Percentiles rank a stretch among this genome's conserved stretches.
Conservation (phyloP, 2,888 invertebrate species). For the Zootermopsis nevadensis region DNA sequence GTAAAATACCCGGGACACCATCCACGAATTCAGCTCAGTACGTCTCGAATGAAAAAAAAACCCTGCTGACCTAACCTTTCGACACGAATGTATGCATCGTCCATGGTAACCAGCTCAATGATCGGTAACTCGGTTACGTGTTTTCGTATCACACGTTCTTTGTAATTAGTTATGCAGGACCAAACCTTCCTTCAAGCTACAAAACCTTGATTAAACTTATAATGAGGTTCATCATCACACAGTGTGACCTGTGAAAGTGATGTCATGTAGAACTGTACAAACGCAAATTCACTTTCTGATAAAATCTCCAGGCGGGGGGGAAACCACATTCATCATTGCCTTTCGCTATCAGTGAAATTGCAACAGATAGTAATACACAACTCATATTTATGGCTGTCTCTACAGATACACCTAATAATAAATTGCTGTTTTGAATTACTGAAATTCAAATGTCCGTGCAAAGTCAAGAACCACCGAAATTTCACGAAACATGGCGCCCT, state of each 20-base stretch:
- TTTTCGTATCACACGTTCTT: too few relatives aligned
- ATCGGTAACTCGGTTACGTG: too few relatives aligned
- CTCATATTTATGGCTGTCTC: background rate
- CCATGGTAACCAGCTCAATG: too few relatives aligned
- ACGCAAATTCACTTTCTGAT: conserved; percentile 8
- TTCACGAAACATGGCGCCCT: too few relatives aligned
- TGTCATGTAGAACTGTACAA: background rate
- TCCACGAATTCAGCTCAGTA: too few relatives aligned
- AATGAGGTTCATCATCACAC: background rate
- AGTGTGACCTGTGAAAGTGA: background rate
- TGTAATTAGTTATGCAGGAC: too few relatives aligned
- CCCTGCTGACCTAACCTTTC: too few relatives aligned
- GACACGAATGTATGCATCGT: too few relatives aligned
- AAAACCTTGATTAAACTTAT: background rate
- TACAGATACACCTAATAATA: background rate
- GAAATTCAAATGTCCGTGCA: background rate
- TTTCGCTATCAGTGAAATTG: conserved; percentile 4
- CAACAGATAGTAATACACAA: background rate
- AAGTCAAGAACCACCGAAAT: background rate
- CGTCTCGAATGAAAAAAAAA: too few relatives aligned
- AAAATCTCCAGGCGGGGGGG: background rate
- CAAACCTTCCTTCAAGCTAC: too few relatives aligned
- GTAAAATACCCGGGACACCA: too few relatives aligned
- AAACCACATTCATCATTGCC: background rate
- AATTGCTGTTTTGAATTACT: background rate